These are phyloP conservation scores for Hydrochoerus hydrochaeris DNA, from an alignment of 2,113 vertebrate genomes.

Conservation along the genomic window DNA sequence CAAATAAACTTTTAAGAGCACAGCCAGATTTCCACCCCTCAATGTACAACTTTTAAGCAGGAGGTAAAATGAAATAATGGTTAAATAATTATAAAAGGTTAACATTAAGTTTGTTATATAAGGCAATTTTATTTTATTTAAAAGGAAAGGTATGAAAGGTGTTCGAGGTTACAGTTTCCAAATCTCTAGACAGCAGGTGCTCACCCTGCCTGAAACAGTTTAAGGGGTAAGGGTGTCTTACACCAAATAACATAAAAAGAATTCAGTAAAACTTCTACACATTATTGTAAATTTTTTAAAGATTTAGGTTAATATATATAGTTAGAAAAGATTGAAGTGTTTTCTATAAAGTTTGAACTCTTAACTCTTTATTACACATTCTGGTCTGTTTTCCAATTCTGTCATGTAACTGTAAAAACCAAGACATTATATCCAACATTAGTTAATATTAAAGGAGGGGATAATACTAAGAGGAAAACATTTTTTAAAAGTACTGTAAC, in stretches of 20 bases:
- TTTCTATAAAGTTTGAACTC: not conserved
- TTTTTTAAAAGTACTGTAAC: not conserved
- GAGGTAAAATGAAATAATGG: conserved; percentile 86
- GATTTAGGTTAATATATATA: not conserved
- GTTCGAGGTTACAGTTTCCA: conserved; percentile 80
- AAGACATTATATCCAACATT: not conserved
- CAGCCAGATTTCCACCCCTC: conserved; percentile 84
- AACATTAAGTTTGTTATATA: conserved; percentile 82
- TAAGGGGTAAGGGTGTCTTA: conserved; percentile 58
- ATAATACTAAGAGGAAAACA: not conserved
- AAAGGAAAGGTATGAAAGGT: conserved; percentile 80
- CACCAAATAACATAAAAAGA: conserved; percentile 70
- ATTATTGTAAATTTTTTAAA: not conserved
- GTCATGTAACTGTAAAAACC: not conserved
- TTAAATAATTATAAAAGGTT: conserved; percentile 88
- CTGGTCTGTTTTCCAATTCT: not conserved
- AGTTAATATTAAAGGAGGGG: not conserved
- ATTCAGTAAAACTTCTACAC: conserved; percentile 47
- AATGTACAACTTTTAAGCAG: conserved; percentile 80
- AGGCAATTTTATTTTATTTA: conserved; percentile 81
- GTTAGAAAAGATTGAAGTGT: not conserved
- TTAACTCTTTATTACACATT: not conserved
- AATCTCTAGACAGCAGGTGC: conserved; percentile 71
- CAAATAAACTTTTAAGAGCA: conserved; percentile 89
- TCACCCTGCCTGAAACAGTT: conserved; percentile 4